Evolutionary conservation across 2,888 invertebrate species (phyloP).

Genomic region (Scaptomyza polygonia): DNA sequence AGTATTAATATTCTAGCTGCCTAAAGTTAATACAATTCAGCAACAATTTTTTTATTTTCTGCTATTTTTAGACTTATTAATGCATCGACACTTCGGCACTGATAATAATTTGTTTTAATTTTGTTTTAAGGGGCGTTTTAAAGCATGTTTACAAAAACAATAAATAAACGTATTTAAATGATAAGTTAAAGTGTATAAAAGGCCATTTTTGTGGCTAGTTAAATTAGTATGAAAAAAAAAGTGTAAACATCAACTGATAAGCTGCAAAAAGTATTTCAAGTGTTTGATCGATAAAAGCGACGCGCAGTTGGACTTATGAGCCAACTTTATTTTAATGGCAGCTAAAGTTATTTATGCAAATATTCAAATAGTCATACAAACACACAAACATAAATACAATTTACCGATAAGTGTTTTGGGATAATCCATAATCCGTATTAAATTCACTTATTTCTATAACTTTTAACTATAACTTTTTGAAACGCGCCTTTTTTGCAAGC

Average conservation of each 20-base stretch:
- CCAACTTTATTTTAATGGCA: conserved; percentile 41
- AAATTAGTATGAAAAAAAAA: neutral
- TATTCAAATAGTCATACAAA: conserved; percentile 8
- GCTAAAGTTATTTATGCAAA: conserved; percentile 48
- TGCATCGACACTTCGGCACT: neutral
- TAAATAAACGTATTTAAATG: neutral
- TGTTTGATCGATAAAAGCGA: conserved; percentile 77
- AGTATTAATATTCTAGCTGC: too few relatives aligned
- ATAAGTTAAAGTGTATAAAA: conserved; percentile 17
- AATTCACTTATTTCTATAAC: too few relatives aligned
- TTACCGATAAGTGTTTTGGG: conserved; percentile 81
- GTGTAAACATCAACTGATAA: conserved; percentile 43
- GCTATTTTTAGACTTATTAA: conserved; percentile 2
- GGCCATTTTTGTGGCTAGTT: too few relatives aligned
- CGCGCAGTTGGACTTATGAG: conserved; percentile 35
- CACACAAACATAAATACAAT: conserved; percentile 7
- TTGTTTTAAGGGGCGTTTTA: conserved; percentile 48
- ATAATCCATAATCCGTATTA: conserved; percentile 75
- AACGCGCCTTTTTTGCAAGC: conserved; percentile 32
- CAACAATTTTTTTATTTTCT: neutral
- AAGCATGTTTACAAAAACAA: neutral
- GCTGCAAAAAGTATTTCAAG: conserved; percentile 20
- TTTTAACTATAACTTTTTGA: too few relatives aligned
- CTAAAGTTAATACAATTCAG: too few relatives aligned
- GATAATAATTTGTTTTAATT: conserved; percentile 8